Evolutionary conservation across 2,888 invertebrate species (phyloP), one percentile per base, ranked within the genome.

Genomic region (Auanema freiburgensis): DNA sequence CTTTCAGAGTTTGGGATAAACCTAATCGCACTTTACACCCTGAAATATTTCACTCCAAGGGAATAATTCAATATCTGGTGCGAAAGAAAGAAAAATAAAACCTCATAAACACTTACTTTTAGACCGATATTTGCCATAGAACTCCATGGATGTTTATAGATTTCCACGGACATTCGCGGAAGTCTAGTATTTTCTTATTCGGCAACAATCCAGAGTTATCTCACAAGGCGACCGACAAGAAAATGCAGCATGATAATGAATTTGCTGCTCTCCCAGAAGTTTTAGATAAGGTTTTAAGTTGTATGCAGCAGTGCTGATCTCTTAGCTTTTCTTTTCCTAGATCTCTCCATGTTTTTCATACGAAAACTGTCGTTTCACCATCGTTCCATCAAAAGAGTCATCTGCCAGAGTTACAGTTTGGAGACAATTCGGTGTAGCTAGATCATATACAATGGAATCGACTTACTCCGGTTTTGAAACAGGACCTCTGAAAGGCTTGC

Each of bases 1-100:
- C 16, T 18, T 57, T 49, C 46, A 58, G 81, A 10, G 72, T 74
- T 84, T 97, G 96, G 87, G 88, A 92, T 71, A 91, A 91, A 59
- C 94, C 95, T 41, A 92, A 92, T 84, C 88, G 92, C 73, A 91
- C 91, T 85, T 91, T 91, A 25, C 92, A 94, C 86, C 95, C 95
- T 65, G 90, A 93, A 53, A 92, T 95, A 72, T 95, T 92, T 91
- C 92, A 94, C 86, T 88, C 90, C 64, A 92, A 92, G 78, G 85
- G 57, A 72, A 59, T 88, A 57, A 76, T 88, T 16, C 85, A 85
- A 75, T 86, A 85, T 53, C 60, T 79, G 76, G 78, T 73, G 16
- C 57, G 71, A 10, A 11, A 5, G 11, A 40, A 16, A n/a, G 16
- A 5, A 33, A 40, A 16, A n/a, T 25, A 11, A n/a, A 46, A 11